A percentile compares a stretch with the other conserved stretches of the same genome.
Conservation (phyloP, 2,888 invertebrate species). For the Plemyria rubiginata region DNA sequence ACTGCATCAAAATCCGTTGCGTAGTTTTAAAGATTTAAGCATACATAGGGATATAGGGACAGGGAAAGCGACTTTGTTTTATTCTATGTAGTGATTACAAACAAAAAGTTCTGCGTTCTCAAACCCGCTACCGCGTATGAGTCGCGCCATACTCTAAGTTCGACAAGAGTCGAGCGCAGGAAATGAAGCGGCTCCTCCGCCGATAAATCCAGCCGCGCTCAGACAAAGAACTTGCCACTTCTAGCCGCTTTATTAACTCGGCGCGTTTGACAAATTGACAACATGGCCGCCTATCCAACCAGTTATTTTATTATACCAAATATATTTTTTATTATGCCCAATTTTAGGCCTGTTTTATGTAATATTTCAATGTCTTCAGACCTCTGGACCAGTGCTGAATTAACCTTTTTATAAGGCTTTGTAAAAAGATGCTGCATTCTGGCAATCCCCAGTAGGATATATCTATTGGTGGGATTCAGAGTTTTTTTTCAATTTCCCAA, state of each 20-base stretch:
- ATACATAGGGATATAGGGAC: too few relatives aligned
- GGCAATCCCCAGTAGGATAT: too few relatives aligned
- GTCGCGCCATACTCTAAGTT: slow-evolving; percentile 56
- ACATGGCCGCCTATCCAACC: slow-evolving; percentile 41
- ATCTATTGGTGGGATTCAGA: too few relatives aligned
- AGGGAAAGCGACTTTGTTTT: too few relatives aligned
- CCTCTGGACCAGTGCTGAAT: too few relatives aligned
- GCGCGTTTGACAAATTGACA: slow-evolving; percentile 72
- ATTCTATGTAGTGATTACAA: too few relatives aligned
- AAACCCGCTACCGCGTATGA: slow-evolving; percentile 39
- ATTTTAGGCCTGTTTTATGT: too few relatives aligned
- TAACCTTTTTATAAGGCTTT: too few relatives aligned
- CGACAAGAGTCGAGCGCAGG: slow-evolving; percentile 79
- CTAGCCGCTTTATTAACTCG: slow-evolving; percentile 75
- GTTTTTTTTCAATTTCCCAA: not conserved
- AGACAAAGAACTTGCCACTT: slow-evolving; percentile 77
- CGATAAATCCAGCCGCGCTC: slow-evolving; percentile 65
- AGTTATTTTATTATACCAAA: not conserved
- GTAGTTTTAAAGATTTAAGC: too few relatives aligned
- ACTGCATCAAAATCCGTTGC: too few relatives aligned
- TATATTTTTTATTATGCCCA: not conserved
- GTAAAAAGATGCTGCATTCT: too few relatives aligned
- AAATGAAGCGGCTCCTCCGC: slow-evolving; percentile 77
- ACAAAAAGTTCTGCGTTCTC: not conserved
- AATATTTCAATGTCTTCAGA: too few relatives aligned